Base-by-base conservation (phyloP, 2,888 invertebrate genomes). In the Nemurella pictetii region DNA sequence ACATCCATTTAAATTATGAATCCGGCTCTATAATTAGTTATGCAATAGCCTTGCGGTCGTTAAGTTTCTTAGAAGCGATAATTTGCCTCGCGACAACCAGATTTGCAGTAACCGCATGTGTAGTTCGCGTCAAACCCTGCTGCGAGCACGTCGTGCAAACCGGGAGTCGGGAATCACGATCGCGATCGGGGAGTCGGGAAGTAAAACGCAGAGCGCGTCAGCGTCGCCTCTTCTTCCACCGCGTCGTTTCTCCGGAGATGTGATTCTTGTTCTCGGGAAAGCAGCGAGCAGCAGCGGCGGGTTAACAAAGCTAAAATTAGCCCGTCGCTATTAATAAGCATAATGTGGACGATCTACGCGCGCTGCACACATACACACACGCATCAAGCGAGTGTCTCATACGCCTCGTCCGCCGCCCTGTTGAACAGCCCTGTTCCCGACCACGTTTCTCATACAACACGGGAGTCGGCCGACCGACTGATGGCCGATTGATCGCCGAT, bases 241-340 rank as follows among this genome's bases (percentile, higher is more conserved):
- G 55, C 55, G 20, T 12, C 55, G 55, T 55, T n/a, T 55, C 55
- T 55, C 2, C 9, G 55, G 20, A 55, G 20, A 7, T 20, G 55
- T 55, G 55, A 12, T 55, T 20, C 55, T 55, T 20, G 55, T 55
- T 55, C 55, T 55, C 15, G 15, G 55, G 55, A 55, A 55, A 55
- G 15, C 55, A 20, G 20, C 20, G 55, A 7, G 35, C 35, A 7
- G 12, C 4, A 12, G 35, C 55, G 12, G 55, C 55, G 55, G 35
- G 35, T 35, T 35, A 35, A 35, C 55, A 5, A 3, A 29, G 78
- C 28, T 78, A 78, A 29, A 78, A 78, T 78, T 78, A 78, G 78
- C 78, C 30, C 29, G n/a, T 7, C n/a, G 78, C 78, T 78, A 78
- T 78, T 78, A 78, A 78, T 78, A 78, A 27, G 78, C 78, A 29